Percentiles rank a stretch among this genome's conserved stretches.
Conservation (phyloP, 2,888 invertebrate species). For the Stratiomys singularior region DNA sequence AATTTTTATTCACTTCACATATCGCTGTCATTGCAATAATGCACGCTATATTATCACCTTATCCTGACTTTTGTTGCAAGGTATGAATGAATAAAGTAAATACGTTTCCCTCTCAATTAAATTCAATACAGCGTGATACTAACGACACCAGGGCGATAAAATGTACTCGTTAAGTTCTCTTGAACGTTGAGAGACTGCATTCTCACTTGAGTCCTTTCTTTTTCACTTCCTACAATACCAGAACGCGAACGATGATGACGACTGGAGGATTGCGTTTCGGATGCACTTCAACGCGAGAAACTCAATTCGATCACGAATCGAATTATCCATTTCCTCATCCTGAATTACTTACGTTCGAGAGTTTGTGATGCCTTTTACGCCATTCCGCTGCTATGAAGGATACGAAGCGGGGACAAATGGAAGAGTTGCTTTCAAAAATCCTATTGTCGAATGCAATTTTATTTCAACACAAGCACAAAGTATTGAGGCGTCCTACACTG, state of each 20-base stretch:
- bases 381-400: background rate
- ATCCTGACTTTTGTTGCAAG: background rate
- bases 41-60: background rate
- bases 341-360: slow-evolving; percentile 30
- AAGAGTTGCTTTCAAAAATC: slow-evolving; percentile 18
- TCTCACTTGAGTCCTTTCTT: background rate
- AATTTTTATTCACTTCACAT: no score
- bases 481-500: slow-evolving; percentile 32
- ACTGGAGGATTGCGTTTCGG: slow-evolving; percentile 25
- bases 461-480: slow-evolving; percentile 22
- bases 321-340: slow-evolving; percentile 36
- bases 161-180: background rate
- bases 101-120: slow-evolving; percentile 2
- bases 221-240: background rate
- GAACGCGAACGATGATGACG: background rate
- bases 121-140: background rate
- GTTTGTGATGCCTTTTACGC: background rate
- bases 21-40: no score
- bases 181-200: background rate
- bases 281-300: slow-evolving; percentile 27
- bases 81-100: slow-evolving; percentile 11
- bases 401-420: background rate
- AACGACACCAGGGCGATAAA: background rate
- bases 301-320: slow-evolving; percentile 45
- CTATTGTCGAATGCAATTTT: slow-evolving; percentile 40